Evolutionary conservation across 2,113 vertebrate species (phyloP).

Genomic region (Alces alces): DNA sequence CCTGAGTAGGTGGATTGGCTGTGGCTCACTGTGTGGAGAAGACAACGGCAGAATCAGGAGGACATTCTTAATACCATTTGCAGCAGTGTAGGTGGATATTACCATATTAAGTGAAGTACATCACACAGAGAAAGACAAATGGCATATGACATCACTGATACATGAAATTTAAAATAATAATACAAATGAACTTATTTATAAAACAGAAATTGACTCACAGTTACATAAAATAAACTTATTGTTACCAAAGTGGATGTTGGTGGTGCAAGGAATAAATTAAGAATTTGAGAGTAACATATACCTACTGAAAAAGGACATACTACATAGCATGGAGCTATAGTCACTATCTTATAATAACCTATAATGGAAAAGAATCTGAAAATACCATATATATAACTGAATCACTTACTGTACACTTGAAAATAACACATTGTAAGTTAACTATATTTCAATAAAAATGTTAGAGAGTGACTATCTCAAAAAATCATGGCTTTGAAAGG

Average conservation of each 20-base stretch:
- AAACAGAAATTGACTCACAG: too few relatives aligned
- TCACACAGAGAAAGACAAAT: too few relatives aligned
- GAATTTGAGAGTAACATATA: neutral
- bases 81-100: too few relatives aligned
- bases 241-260: neutral
- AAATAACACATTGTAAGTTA: neutral
- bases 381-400: neutral
- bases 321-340: neutral
- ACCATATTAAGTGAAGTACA: too few relatives aligned
- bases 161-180: neutral
- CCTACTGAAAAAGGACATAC: neutral
- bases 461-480: neutral
- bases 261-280: neutral
- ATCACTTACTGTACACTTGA: neutral
- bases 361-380: neutral
- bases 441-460: neutral
- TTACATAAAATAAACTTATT: neutral
- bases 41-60: too few relatives aligned
- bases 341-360: neutral
- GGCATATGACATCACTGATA: neutral
- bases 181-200: neutral
- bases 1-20: too few relatives aligned
- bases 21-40: too few relatives aligned
- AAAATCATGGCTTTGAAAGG: neutral
- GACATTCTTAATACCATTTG: too few relatives aligned